These are phyloP conservation scores for Brachionus calyciflorus DNA, from an alignment of 1,140 invertebrate genomes.

Conservation along the genomic window DNA sequence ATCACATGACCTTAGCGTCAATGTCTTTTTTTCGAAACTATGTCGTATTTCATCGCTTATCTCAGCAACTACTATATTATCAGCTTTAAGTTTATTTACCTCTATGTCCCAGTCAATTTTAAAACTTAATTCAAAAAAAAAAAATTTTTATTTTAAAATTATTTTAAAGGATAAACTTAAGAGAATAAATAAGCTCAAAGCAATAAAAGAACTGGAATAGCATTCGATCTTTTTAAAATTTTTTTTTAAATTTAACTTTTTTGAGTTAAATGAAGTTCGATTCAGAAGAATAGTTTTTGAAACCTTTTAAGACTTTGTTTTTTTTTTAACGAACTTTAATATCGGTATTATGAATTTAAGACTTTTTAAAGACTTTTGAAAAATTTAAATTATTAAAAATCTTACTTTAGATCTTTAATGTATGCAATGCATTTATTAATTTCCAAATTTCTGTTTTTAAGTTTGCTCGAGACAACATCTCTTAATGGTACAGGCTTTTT, in stretches of 20 bases:
- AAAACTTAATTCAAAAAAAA: slow-evolving; percentile 25
- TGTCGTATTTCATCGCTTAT: slow-evolving; percentile 36
- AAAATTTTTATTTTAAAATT: not conserved
- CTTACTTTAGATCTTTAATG: slow-evolving; percentile 30
- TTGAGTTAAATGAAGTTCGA: too few relatives aligned
- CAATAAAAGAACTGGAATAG: too few relatives aligned
- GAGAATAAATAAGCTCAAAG: too few relatives aligned
- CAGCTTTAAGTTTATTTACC: slow-evolving; percentile 9
- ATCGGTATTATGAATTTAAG: too few relatives aligned
- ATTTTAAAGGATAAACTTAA: too few relatives aligned
- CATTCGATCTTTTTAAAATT: too few relatives aligned
- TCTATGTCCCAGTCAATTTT: slow-evolving; percentile 20
- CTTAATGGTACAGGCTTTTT: slow-evolving; percentile 4
- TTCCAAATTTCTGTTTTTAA: slow-evolving; percentile 39
- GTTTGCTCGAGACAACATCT: slow-evolving; percentile 15
- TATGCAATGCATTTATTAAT: slow-evolving; percentile 38
- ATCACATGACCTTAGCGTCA: slow-evolving; percentile 37
- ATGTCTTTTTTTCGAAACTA: slow-evolving; percentile 44
- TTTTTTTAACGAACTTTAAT: too few relatives aligned
- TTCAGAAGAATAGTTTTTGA: not conserved
- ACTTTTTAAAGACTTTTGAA: too few relatives aligned
- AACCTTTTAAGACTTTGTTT: not conserved
- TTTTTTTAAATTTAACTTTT: too few relatives aligned
- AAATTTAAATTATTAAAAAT: not conserved
- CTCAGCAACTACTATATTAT: slow-evolving; percentile 12